phyloP scores from a whole-genome alignment of 2,113 vertebrate genomes.

The Hemiscyllium ocellatum region DNA sequence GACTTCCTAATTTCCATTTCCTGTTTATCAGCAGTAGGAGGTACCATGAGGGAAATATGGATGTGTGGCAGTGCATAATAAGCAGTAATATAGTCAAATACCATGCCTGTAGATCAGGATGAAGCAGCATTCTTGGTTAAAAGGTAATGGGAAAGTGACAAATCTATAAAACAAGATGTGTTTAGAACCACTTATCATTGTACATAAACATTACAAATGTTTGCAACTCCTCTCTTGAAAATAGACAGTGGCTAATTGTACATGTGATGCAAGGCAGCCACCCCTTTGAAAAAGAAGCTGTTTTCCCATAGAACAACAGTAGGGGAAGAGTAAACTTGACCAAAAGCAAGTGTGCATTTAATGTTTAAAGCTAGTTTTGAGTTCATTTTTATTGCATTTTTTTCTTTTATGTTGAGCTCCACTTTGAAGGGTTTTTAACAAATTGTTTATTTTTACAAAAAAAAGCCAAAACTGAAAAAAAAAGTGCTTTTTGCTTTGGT shows the following conservation, averaged over 20 bases:
- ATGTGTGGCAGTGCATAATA: not conserved
- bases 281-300: not conserved
- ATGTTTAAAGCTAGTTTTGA: not conserved
- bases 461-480: constrained; percentile 1
- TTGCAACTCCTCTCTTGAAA: not conserved
- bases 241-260: not conserved
- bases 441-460: constrained; percentile 35
- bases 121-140: not conserved
- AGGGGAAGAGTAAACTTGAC: not conserved
- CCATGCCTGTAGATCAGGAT: not conserved
- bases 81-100: not conserved
- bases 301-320: not conserved
- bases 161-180: not conserved
- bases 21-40: not conserved
- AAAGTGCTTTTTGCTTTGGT: not conserved
- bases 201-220: not conserved
- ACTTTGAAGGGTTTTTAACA: not conserved
- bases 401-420: constrained; percentile 22
- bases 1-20: not conserved
- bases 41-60: not conserved
- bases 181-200: constrained; percentile 14
- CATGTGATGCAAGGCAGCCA: not conserved
- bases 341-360: not conserved
- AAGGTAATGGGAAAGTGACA: not conserved
- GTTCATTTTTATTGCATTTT: not conserved